Base-by-base conservation (phyloP, 2,797 vertebrate species). In the Gobionotothen gibberifrons region DNA sequence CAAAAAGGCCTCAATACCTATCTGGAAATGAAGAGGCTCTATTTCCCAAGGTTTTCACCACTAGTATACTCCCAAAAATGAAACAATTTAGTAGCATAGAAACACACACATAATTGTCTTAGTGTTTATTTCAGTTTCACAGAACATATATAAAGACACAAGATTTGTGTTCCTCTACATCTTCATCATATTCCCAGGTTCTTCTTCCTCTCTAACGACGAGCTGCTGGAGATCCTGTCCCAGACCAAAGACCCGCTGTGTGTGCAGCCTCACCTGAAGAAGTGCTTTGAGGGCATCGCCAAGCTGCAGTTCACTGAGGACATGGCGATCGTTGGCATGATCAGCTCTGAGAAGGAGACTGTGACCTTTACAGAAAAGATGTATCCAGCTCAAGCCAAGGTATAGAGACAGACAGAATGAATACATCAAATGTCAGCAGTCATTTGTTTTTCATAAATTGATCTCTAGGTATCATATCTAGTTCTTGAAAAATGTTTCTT, bases 251-350 rank as follows among this genome's bases (percentile, higher is more conserved):
- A 98, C 88, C 97, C 97, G 0, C 90, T 96, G 69, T 94, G 96
- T 32, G 97, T 99, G 12, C 97, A 98, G 74, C 97, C 97, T 0
- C 97, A 98, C 83, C 90, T 98, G 51, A 98, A 97, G 90, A 98
- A 98, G 82, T 99, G 97, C 89, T 99, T 99, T 79, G 96, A 98
- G 89, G 97, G 97, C 67, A 98, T 98, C 1, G 95, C 96, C 64
- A 96, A 94, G 74, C 93, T 99, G 78, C 93, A 97, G 44, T 98
- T 98, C 85, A 96, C 92, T 0, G 75, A 95, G 11, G 82, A 90
- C 51, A 52, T 96, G 88, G 95, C 94, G 71, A 97, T 99, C 5
- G 13, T 77, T 4, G 96, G 97, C 79, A 98, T 98, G 95, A 95
- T 97, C 89, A 98, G 97, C 88, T 98, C 96, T 1, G 97, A 98